Evolutionary conservation across 2,888 invertebrate species (phyloP).

Genomic region (Celastrina argiolus): DNA sequence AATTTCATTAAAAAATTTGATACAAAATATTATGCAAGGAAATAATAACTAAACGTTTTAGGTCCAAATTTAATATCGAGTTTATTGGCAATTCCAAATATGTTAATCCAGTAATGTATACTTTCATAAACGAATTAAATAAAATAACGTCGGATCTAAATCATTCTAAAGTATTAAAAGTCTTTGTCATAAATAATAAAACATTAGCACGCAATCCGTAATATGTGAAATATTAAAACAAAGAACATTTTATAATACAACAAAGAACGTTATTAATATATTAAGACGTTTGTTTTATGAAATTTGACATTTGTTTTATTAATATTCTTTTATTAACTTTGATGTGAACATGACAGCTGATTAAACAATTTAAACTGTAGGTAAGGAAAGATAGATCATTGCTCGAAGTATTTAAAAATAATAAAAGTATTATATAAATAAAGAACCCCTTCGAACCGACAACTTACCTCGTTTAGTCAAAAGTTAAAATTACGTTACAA

Average conservation of each 20-base stretch:
- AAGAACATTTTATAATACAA: not conserved
- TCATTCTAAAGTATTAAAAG: not conserved
- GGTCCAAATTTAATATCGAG: not conserved
- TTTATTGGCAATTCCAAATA: no score
- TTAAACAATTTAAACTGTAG: not conserved
- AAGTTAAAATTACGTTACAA: slow-evolving; percentile 48
- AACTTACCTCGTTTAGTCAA: slow-evolving; percentile 24
- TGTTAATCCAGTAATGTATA: no score
- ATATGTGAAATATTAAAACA: slow-evolving; percentile 4
- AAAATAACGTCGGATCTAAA: not conserved
- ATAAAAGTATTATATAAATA: slow-evolving; percentile 27
- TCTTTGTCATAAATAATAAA: slow-evolving; percentile 5
- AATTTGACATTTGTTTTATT: not conserved
- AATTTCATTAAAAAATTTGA: not conserved
- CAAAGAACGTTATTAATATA: not conserved
- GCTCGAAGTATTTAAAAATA: not conserved
- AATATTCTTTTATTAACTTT: not conserved
- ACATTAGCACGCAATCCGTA: not conserved
- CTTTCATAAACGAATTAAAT: no score
- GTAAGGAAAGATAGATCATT: slow-evolving; percentile 6
- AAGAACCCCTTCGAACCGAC: slow-evolving; percentile 24
- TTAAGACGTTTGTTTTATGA: not conserved
- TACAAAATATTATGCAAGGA: not conserved
- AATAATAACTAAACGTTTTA: not conserved
- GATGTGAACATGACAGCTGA: not conserved